These are phyloP conservation scores for Xiphophorus maculatus DNA, from an alignment of 2,113 vertebrate genomes.

Conservation along the genomic window DNA sequence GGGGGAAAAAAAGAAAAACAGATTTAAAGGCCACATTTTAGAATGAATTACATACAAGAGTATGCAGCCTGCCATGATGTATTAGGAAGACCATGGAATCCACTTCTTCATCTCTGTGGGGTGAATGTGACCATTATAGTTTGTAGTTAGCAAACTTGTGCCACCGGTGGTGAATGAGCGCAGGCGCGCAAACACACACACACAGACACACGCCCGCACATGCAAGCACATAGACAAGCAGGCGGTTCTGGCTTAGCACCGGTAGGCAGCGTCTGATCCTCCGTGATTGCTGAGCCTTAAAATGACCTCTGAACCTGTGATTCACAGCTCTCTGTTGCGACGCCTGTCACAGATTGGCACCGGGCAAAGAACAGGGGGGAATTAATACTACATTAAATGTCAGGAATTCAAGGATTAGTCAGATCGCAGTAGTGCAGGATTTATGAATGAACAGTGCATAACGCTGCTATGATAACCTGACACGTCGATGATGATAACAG, in stretches of 20 bases:
- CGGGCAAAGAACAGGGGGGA: conserved; percentile 58
- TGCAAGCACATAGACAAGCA: background rate
- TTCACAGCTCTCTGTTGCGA: conserved; percentile 66
- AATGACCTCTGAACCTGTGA: conserved; percentile 66
- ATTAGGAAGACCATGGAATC: conserved; percentile 74
- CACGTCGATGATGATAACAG: conserved; percentile 70
- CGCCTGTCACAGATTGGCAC: conserved; percentile 70
- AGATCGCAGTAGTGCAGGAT: conserved; percentile 53
- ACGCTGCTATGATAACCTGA: conserved; percentile 61
- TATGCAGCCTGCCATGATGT: conserved; percentile 81
- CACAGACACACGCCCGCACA: background rate
- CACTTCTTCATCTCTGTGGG: conserved; percentile 74
- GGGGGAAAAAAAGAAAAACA: conserved; percentile 67
- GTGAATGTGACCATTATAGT: conserved; percentile 76
- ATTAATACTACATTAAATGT: conserved; percentile 76
- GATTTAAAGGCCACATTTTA: conserved; percentile 86
- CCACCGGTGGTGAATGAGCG: conserved; percentile 57
- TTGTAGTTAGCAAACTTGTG: conserved; percentile 69
- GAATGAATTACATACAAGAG: conserved; percentile 83
- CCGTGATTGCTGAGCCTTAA: conserved; percentile 69
- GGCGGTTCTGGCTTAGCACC: conserved; percentile 36
- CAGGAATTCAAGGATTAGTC: conserved; percentile 73
- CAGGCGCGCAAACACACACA: conserved; percentile 5
- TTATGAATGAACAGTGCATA: conserved; percentile 67
- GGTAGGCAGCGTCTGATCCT: conserved; percentile 69